Evolutionary conservation across 2,797 vertebrate species (phyloP), one percentile per base, ranked within the genome.

Genomic region (Orestias chungarensis): DNA sequence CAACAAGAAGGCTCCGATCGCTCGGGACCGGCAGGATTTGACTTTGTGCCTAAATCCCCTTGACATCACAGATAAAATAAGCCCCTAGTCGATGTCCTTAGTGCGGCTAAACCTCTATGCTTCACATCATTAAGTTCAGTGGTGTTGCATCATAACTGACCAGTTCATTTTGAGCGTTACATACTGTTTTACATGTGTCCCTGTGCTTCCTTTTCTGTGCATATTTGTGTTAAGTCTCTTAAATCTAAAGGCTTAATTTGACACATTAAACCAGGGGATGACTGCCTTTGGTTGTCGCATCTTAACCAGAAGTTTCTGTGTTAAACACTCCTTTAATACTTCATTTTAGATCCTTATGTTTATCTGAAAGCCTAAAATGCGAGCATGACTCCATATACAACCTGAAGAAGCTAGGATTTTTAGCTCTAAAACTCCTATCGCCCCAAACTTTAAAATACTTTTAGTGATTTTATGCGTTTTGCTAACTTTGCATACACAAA

Each of bases 1-100:
- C 79, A 78, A 52, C 64, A 78, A 68, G 78, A 90, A 83, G 81
- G 82, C 81, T 86, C 81, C 86, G 89, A 89, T 87, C 70, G 86
- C 65, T 71, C 55, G 47, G n/a, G 76, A 43, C 69, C 4, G 74
- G 70, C 75, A 76, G 50, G 67, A 78, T 70, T 57, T 66, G 82
- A 79, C 81, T 77, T 68, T 31, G 50, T 14, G 66, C 61, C 66
- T 75, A 75, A 87, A 89, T 77, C 79, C 62, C 71, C 65, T 43
- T 74, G 59, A 75, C 73, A 86, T 80, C 84, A 74, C 8, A 50
- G 42, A 52, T 91, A 87, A 91, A 87, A 82, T 76, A 82, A 88
- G 78, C 71, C 76, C 66, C 1, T 42, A 74, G 68, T 82, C 74
- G 73, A 80, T 82, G 74, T 82, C 75, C 66, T 61, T 54, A 11